These are phyloP conservation scores for Hololepta plana DNA, from an alignment of 2,888 invertebrate species.

Conservation along the genomic window DNA sequence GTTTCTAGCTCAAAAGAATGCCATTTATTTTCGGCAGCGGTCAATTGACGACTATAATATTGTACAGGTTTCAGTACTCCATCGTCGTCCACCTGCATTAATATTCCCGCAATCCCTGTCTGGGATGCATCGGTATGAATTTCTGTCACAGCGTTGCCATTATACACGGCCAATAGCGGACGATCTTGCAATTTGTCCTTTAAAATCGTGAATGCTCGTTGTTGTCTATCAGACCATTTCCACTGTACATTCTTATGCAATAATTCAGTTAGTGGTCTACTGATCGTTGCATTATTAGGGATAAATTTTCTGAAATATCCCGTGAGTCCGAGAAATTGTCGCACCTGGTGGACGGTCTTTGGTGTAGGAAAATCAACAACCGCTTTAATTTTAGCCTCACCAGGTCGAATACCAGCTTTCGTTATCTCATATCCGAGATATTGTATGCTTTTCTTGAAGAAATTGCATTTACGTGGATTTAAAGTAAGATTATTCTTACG, in stretches of 20 bases:
- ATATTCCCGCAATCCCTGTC: neutral
- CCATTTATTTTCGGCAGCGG: conserved; percentile 17
- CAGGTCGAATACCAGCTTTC: conserved; percentile 8
- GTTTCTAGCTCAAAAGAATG: conserved; percentile 22
- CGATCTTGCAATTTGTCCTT: neutral
- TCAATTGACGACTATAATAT: conserved; percentile 13
- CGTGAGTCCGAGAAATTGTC: conserved; percentile 16
- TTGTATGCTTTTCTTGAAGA: neutral
- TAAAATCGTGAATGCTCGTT: neutral
- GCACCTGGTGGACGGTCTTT: conserved; percentile 12
- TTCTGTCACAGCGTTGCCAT: conserved; percentile 5
- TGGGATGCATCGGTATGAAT: conserved; percentile 1
- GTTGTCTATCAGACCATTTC: conserved; percentile 1
- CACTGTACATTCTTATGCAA: neutral
- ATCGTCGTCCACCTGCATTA: neutral
- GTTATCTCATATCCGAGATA: conserved; percentile 1
- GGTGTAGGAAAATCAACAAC: conserved; percentile 14
- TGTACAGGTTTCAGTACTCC: neutral
- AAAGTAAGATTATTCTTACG: conserved; percentile 1
- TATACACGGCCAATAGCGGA: conserved; percentile 3
- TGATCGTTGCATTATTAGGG: conserved; percentile 3
- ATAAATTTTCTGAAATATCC: conserved; percentile 15
- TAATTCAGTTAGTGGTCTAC: conserved; percentile 1
- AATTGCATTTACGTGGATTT: conserved; percentile 5
- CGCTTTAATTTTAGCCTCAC: conserved; percentile 11